Percentiles rank a stretch among this genome's conserved stretches.
phyloP scores from a whole-genome alignment of 2,797 vertebrate species.

The Thalassophryne amazonica region DNA sequence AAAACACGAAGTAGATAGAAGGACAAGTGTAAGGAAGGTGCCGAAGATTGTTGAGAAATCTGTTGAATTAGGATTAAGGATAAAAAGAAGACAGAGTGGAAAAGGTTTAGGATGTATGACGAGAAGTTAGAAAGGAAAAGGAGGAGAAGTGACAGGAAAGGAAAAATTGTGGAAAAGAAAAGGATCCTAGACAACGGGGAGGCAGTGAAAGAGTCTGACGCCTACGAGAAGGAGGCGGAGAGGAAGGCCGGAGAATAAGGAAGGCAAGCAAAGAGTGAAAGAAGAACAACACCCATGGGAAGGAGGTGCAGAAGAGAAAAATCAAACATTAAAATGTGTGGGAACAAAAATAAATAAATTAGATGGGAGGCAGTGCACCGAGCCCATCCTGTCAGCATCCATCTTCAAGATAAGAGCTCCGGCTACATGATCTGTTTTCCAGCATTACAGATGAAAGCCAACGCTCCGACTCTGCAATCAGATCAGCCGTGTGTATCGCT shows the following conservation, averaged over 20 bases:
- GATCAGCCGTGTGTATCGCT: conserved; percentile 50
- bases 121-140: background rate
- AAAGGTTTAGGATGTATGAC: background rate
- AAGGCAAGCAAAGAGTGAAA: background rate
- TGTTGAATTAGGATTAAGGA: conserved; percentile 32
- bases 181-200: background rate
- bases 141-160: background rate
- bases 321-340: conserved; percentile 15
- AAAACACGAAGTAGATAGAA: conserved; percentile 26
- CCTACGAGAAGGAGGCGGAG: background rate
- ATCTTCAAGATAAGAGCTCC: conserved; percentile 63
- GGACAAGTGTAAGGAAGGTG: conserved; percentile 25
- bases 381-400: conserved; percentile 52
- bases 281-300: background rate
- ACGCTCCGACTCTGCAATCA: conserved; percentile 53
- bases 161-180: background rate
- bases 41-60: conserved; percentile 21
- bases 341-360: background rate
- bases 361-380: background rate
- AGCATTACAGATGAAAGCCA: conserved; percentile 53
- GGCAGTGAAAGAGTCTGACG: background rate
- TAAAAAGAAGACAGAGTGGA: conserved; percentile 8
- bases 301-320: conserved; percentile 4
- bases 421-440: conserved; percentile 61
- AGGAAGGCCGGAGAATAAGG: conserved; percentile 1